Base-by-base conservation (phyloP, 1,140 invertebrate species). In the Drosophila santomea region DNA sequence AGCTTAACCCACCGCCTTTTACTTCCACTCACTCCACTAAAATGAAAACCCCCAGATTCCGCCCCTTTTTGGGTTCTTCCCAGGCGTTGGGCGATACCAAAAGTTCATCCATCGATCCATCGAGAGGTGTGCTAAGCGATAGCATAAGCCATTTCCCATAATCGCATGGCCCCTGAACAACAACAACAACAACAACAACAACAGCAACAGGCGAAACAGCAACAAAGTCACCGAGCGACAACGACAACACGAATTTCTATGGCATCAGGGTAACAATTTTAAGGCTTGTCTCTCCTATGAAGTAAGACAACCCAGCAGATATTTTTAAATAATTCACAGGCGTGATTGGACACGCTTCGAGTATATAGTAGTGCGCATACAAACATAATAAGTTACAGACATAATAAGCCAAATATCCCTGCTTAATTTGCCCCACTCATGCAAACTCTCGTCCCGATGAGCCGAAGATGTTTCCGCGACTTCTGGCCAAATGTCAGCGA, bases 241-340 rank as follows among this genome's bases (percentile, higher is more conserved):
- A 72, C 56, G 55, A 55, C 69, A 74, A 74, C 69, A 78, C 64
- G 64, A 78, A 78, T 78, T 78, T 78, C 75, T 78, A 78, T 78
- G 74, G 64, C 74, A 78, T 78, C 74, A 59, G 75, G 51, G 63
- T 63, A 79, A 58, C 66, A 78, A 73, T 79, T 78, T 79, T 66
- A 79, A 78, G 76, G 76, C 76, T 78, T 78, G 76, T 78, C 76
- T 78, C 74, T 78, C 76, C 59, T 67, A 79, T 66, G 67, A 74
- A 79, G 73, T 74, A 78, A 61, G 55, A 62, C 54, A 32, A 56
- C 51, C 58, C 71, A 73, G 57, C 61, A 56, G 75, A 71, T 48
- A 60, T 71, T 77, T 78, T 79, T 73, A 79, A 79, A 73, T 78
- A 79, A 79, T 79, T 79, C 75, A 73, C 76, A 79, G 68, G 77